A percentile compares a stretch with the other conserved stretches of the same genome.
These are phyloP conservation scores for Platichthys stellatus DNA, from an alignment of 2,113 vertebrate genomes.

Conservation along the genomic window DNA sequence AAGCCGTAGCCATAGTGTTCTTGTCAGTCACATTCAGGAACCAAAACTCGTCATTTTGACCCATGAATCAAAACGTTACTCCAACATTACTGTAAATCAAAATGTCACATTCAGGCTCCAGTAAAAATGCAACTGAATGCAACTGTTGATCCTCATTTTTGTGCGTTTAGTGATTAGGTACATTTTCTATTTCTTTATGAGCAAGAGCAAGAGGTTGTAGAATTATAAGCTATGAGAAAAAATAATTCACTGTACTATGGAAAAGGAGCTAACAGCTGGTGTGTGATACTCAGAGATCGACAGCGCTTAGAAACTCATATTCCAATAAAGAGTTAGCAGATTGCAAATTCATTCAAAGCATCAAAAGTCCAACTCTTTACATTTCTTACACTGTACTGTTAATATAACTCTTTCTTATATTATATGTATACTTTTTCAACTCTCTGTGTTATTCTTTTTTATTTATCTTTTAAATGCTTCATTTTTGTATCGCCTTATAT, in stretches of 20 bases:
- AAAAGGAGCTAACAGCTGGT: not conserved
- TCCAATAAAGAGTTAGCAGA: not conserved
- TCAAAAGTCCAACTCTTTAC: not conserved
- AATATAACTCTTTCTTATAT: too few species aligned
- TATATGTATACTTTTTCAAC: too few species aligned
- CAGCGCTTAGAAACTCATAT: not conserved
- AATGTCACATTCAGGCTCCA: too few species aligned
- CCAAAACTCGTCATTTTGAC: not conserved
- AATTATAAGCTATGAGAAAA: not conserved
- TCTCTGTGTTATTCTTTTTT: too few species aligned
- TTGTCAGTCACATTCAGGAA: conserved; percentile 3
- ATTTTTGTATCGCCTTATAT: too few species aligned
- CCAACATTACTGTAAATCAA: too few species aligned
- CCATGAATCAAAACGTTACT: not conserved
- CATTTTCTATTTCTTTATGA: not conserved
- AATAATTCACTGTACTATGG: not conserved
- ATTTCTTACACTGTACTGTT: too few species aligned
- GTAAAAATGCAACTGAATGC: too few species aligned
- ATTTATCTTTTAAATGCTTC: too few species aligned
- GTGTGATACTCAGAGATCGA: not conserved
- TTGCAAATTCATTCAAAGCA: not conserved
- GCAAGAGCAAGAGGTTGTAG: not conserved
- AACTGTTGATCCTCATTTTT: not conserved
- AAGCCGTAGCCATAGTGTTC: not conserved
- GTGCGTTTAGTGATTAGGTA: not conserved